A percentile compares a stretch with the other conserved stretches of the same genome.
phyloP scores from a whole-genome alignment of 2,888 invertebrate species.

The Euproctis similis region DNA sequence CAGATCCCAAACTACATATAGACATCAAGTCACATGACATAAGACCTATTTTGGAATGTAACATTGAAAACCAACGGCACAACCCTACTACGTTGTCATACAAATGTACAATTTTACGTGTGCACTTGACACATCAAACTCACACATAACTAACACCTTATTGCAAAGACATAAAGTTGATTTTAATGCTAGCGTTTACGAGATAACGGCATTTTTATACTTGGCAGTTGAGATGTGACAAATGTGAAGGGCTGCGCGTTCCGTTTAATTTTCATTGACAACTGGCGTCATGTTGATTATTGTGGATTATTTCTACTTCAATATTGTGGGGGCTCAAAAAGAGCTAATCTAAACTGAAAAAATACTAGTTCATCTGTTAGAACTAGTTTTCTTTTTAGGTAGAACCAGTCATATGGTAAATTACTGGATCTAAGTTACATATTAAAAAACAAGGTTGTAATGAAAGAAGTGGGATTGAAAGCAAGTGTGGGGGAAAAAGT shows the following conservation, averaged over 20 bases:
- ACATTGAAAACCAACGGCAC: conserved; percentile 2
- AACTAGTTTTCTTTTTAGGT: no score
- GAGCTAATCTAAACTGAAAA: no score
- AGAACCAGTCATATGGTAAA: no score
- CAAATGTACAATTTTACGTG: conserved; percentile 9
- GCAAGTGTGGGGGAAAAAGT: no score
- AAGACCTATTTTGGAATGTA: conserved; percentile 20
- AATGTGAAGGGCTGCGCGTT: conserved; percentile 50
- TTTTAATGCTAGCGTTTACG: neutral
- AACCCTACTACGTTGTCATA: conserved; percentile 3
- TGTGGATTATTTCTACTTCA: conserved; percentile 11
- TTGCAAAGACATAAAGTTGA: conserved; percentile 8
- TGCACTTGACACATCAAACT: conserved; percentile 2
- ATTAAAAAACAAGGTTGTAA: no score
- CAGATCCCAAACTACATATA: neutral
- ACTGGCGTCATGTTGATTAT: conserved; percentile 28
- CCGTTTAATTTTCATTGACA: conserved; percentile 61
- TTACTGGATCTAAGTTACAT: no score
- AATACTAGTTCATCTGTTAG: no score
- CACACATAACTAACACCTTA: conserved; percentile 2
- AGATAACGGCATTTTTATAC: conserved; percentile 3
- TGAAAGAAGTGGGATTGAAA: no score
- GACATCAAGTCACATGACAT: conserved; percentile 5
- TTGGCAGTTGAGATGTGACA: conserved; percentile 37
- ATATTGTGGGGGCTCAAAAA: neutral